Conservation (phyloP, 2,113 vertebrate genomes). For the Raja brachyura region DNA sequence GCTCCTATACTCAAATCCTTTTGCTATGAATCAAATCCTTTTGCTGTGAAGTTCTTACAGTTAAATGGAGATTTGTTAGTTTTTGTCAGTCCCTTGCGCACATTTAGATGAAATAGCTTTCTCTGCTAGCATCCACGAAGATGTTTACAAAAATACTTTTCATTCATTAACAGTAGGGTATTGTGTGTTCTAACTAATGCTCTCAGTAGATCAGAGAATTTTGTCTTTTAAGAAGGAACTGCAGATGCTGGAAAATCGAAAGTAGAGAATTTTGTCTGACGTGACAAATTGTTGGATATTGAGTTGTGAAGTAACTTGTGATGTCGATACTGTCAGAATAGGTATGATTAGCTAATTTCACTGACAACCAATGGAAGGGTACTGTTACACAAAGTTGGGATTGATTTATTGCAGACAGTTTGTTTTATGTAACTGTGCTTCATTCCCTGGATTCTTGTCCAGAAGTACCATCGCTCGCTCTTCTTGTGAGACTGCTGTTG, state of each 20-base stretch:
- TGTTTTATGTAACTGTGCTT: neutral
- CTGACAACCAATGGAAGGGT: neutral
- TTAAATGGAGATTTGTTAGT: neutral
- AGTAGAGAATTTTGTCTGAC: neutral
- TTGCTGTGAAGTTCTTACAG: too few relatives aligned
- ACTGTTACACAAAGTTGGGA: neutral
- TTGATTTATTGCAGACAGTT: neutral
- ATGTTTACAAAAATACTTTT: neutral
- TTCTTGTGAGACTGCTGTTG: neutral
- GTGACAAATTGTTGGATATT: neutral
- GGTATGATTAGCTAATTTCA: neutral
- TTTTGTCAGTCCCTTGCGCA: neutral
- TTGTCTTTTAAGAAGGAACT: too few relatives aligned
- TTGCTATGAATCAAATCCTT: too few relatives aligned
- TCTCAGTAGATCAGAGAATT: neutral
- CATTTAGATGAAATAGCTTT: neutral
- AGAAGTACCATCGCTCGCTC: neutral
- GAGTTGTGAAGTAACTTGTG: neutral
- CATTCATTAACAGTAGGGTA: neutral
- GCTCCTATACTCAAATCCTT: too few relatives aligned
- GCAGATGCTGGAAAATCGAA: too few relatives aligned
- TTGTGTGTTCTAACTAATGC: too few relatives aligned
- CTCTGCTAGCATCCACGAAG: neutral
- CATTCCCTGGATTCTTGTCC: neutral
- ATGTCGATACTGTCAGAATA: neutral